Evolutionary conservation across 2,888 invertebrate genomes (phyloP), one percentile per base, ranked within the genome.

Genomic region (Acleris emargana): DNA sequence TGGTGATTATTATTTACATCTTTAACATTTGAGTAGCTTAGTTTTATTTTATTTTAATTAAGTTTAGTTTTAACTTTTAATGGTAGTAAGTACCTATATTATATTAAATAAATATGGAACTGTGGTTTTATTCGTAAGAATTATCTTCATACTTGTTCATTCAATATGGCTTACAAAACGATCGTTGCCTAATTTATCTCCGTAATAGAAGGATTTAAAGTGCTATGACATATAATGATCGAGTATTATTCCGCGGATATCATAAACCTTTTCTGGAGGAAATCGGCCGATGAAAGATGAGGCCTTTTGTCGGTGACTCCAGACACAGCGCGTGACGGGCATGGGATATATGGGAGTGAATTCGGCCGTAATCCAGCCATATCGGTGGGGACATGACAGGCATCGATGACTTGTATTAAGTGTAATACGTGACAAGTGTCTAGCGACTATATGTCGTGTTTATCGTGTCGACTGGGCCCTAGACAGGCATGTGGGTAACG

Each of bases 241-340:
- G 81, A 83, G 81, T 79, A 78, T 81, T 81, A 82, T 80, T 79
- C 76, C 69, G 72, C 73, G 75, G 75, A 76, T 76, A 78, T 75
- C 78, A 79, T 81, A 78, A 82, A 84, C 77, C 76, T 79, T 82
- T 85, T 83, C 78, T 72, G 73, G 71, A 79, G 78, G 76, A 84
- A 83, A 85, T 83, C 78, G 79, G 72, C 73, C 74, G 78, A 82
- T 82, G 82, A 83, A 82, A 83, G 81, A 86, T 81, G 82, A 77
- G 79, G 76, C 76, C 74, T 81, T 85, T 83, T 79, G 79, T 79
- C 79, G 77, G 73, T 71, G 78, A 79, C 76, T 83, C 78, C 80
- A 81, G 83, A 82, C 76, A 80, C 58, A 77, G 80, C 70, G 79
- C 88, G 86, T 87, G 89, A 83, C 80, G 68, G 71, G 86, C 81